Base-by-base conservation (phyloP, 2,797 vertebrate genomes). In the Lutjanus argentimaculatus region DNA sequence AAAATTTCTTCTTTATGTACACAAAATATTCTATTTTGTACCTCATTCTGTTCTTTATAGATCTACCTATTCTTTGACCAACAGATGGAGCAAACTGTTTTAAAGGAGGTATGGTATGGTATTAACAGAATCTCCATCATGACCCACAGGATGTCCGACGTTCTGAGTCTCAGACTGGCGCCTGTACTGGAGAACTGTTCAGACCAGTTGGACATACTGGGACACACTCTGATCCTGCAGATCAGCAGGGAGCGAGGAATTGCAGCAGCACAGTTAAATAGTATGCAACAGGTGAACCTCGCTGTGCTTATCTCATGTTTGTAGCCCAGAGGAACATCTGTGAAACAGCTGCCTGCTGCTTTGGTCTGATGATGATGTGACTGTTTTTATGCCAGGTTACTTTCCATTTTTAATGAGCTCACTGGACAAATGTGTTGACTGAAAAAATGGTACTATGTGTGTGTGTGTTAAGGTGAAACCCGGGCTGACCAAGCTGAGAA, bases 161-260 rank as follows among this genome's bases (percentile, higher is more conserved):
- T 69, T n/a, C 84, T 91, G 79, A 90, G 86, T 68, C 58, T 92
- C 14, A 75, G 80, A 25, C 16, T 85, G 56, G 72, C 79, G 15
- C 84, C 89, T 51, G 83, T 85, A 1, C 51, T 94, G 58, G 88
- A 90, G 65, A 84, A 91, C 64, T 92, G 84, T 10, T 68, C 77
- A n/a, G 59, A 81, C 40, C 84, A 86, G 83, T 12, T 94, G 82
- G 73, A 82, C 69, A 76, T 91, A 30, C 25, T 93, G 75, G 80
- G 70, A 70, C 57, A 86, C 21, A 55, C 21, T 10, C 45, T 92
- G 45, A 73, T 22, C 2, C 58, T 77, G 51, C 70, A 85, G 63
- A 65, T 81, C 9, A 19, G 22, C 57, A 77, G 36, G 55, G 62
- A 80, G 56, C 10, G 1, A 59, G 67, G 22, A 13, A 0, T 65